Evolutionary conservation across 2,797 vertebrate species (phyloP).

Genomic region (Percopsis omiscomaycus): DNA sequence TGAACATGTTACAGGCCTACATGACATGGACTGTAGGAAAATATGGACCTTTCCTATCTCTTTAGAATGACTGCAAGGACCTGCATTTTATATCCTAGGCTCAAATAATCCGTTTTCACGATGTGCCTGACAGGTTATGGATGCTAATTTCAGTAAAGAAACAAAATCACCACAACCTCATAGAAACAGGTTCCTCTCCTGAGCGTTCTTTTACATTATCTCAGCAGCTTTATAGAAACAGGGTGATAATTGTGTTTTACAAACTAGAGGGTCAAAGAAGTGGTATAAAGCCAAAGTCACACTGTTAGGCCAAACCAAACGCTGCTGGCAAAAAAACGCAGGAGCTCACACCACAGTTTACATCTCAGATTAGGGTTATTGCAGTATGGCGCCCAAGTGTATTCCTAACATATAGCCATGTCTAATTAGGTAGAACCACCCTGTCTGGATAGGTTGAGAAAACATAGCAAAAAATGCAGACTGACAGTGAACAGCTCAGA

Average conservation of each 20-base stretch:
- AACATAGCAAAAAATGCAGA: not conserved
- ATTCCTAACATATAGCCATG: slow-evolving; percentile 10
- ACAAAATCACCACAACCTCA: not conserved
- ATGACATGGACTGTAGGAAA: slow-evolving; percentile 6
- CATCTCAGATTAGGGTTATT: not conserved
- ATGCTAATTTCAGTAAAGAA: slow-evolving; percentile 1
- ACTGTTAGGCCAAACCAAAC: slow-evolving; percentile 4
- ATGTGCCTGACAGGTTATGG: not conserved
- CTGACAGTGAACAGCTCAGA: not conserved
- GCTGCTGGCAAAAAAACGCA: slow-evolving; percentile 7
- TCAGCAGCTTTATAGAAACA: not conserved
- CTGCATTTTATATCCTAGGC: slow-evolving; percentile 22
- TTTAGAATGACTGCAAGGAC: slow-evolving; percentile 34
- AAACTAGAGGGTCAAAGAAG: slow-evolving; percentile 7
- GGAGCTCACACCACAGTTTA: not conserved
- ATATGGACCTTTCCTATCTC: slow-evolving; percentile 32
- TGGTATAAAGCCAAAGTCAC: not conserved
- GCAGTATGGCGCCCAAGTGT: not conserved
- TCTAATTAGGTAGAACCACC: too few species aligned
- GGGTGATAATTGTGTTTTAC: not conserved
- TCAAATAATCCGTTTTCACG: slow-evolving; percentile 15
- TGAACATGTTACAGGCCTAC: slow-evolving; percentile 3
- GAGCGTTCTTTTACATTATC: not conserved
- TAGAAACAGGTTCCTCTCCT: too few species aligned
- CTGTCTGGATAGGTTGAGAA: not conserved